phyloP scores from a whole-genome alignment of 2,888 invertebrate genomes.

The Spatulosminthurus flaviceps region DNA sequence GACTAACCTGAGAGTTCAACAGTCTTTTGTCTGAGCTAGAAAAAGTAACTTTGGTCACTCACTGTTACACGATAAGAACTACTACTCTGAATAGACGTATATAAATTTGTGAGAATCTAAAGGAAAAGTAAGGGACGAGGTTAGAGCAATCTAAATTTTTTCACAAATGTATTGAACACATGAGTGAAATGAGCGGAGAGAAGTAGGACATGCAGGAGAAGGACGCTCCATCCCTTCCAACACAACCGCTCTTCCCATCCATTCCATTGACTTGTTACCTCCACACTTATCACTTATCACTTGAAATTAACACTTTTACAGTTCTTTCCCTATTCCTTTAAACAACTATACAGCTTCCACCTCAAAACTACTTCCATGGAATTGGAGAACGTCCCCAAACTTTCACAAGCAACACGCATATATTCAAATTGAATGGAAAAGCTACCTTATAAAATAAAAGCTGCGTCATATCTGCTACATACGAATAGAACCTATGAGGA shows the following conservation, averaged over 20 bases:
- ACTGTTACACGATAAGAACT: slow-evolving; percentile 16
- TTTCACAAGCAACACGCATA: too few relatives aligned
- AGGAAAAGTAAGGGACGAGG: neutral
- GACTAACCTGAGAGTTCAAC: slow-evolving; percentile 28
- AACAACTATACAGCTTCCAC: neutral
- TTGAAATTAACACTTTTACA: neutral
- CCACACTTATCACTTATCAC: neutral
- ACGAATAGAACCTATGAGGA: too few relatives aligned
- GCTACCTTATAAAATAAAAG: too few relatives aligned
- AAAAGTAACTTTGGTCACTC: slow-evolving; percentile 7
- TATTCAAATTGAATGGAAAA: too few relatives aligned
- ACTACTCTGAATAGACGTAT: too few relatives aligned
- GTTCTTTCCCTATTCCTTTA: neutral
- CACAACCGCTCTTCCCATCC: neutral
- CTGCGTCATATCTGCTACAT: too few relatives aligned
- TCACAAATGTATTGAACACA: slow-evolving; percentile 38
- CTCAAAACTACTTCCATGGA: neutral
- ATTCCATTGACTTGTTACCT: neutral
- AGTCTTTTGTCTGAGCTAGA: slow-evolving; percentile 4
- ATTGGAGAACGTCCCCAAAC: too few relatives aligned
- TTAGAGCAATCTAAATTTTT: slow-evolving; percentile 23
- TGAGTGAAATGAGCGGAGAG: slow-evolving; percentile 29
- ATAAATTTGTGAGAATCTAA: too few relatives aligned
- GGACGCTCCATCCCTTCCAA: neutral
- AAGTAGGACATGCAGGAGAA: neutral